Evolutionary conservation across 1,140 invertebrate species (phyloP).

Genomic region (Drosophila subobscura): DNA sequence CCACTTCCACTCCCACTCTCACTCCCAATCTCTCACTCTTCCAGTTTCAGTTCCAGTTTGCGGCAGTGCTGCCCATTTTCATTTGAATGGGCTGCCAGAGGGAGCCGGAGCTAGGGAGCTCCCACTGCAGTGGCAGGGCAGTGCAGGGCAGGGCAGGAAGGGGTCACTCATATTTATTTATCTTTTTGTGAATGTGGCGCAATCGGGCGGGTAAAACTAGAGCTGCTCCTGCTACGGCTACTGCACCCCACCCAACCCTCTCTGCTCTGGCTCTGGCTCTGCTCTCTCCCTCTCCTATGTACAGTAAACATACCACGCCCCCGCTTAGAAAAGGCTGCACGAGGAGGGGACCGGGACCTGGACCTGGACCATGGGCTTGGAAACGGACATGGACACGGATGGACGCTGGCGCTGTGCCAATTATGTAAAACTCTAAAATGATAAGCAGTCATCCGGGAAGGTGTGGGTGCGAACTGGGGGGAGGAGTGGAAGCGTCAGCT

Average conservation of each 20-base stretch:
- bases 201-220: constrained; percentile 61
- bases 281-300: constrained; percentile 27
- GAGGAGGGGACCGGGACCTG: background rate
- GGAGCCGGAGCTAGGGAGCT: constrained; percentile 10
- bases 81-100: constrained; percentile 11
- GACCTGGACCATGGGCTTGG: constrained; percentile 1
- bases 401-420: constrained; percentile 40
- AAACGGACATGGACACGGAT: constrained; percentile 14
- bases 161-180: constrained; percentile 79
- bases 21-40: no score
- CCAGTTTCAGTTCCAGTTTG: constrained; percentile 1
- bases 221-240: constrained; percentile 7
- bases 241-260: background rate
- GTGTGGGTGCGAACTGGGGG: constrained; percentile 42
- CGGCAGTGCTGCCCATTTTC: background rate
- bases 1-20: background rate
- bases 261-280: background rate
- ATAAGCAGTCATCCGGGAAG: constrained; percentile 58
- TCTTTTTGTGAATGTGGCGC: constrained; percentile 72
- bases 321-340: constrained; percentile 49
- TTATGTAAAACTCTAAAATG: constrained; percentile 81
- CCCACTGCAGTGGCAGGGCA: background rate
- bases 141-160: constrained; percentile 4
- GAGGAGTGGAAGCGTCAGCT: background rate
- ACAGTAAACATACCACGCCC: constrained; percentile 60